phyloP scores from a whole-genome alignment of 2,888 invertebrate species.

The Yponomeuta sedellus region DNA sequence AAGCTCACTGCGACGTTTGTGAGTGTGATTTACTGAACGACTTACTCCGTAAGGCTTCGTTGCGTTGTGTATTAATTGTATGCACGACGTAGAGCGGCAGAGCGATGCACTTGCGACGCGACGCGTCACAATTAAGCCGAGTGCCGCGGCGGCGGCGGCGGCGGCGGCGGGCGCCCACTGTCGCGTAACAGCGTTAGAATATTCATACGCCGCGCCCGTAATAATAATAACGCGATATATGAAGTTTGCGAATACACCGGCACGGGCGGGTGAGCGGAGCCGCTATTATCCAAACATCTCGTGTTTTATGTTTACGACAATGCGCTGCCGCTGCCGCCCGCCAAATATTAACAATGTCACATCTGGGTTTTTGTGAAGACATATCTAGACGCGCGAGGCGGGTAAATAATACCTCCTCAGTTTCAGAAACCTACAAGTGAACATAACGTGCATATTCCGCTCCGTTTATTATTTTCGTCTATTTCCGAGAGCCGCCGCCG shows the following conservation, averaged over 20 bases:
- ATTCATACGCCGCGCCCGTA: slow-evolving; percentile 5
- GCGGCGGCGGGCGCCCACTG: slow-evolving; percentile 4
- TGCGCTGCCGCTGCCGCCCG: background rate
- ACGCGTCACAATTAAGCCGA: slow-evolving; percentile 8
- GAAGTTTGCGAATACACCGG: background rate
- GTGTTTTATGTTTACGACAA: slow-evolving; percentile 7
- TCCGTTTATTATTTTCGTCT: background rate
- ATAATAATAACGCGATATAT: slow-evolving; percentile 13
- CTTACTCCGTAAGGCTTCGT: background rate
- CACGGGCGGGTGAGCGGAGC: background rate
- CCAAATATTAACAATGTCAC: slow-evolving; percentile 11
- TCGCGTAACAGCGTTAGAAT: slow-evolving; percentile 11
- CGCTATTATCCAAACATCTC: slow-evolving; percentile 10
- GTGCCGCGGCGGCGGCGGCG: background rate
- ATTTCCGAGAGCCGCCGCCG: background rate
- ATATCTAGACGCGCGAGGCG: slow-evolving; percentile 1
- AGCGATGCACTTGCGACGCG: background rate
- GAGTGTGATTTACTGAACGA: background rate
- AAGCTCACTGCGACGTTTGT: background rate
- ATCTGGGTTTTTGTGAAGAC: slow-evolving; percentile 7
- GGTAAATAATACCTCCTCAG: background rate
- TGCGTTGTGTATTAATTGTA: too few species aligned
- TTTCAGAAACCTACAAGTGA: background rate
- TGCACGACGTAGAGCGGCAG: background rate
- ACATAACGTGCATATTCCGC: background rate